Evolutionary conservation across 2,797 vertebrate species (phyloP).

Genomic region (Dicrostonyx torquatus): DNA sequence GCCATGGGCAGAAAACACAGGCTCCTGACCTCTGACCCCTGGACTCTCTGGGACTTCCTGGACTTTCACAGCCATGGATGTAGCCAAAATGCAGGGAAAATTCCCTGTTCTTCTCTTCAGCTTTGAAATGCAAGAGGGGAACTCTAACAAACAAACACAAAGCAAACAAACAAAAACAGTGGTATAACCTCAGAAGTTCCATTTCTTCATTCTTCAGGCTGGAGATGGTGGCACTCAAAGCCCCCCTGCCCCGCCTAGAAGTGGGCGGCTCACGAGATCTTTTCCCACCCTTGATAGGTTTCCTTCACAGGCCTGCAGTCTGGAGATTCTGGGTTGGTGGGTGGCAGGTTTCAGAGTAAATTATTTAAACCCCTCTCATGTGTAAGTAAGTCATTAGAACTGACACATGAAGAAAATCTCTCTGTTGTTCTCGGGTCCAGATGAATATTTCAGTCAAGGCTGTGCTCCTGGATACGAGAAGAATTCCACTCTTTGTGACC

Average conservation of each 20-base stretch:
- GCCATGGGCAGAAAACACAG: neutral
- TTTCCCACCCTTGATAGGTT: neutral
- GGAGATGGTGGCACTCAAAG: neutral
- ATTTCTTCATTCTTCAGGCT: neutral
- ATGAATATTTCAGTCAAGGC: slow-evolving; percentile 79
- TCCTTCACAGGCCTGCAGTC: neutral
- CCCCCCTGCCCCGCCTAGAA: neutral
- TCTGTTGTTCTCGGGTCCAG: slow-evolving; percentile 69
- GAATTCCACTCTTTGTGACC: slow-evolving; percentile 80
- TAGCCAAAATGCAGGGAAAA: neutral
- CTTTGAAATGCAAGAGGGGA: neutral
- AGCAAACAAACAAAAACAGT: neutral
- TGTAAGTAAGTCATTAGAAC: neutral
- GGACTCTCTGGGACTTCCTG: neutral
- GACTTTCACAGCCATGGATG: neutral
- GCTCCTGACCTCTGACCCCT: neutral
- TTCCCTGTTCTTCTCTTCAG: neutral
- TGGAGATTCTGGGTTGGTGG: neutral
- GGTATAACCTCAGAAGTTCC: neutral
- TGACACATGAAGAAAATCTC: slow-evolving; percentile 3
- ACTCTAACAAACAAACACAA: neutral
- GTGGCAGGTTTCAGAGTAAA: neutral
- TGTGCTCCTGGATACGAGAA: slow-evolving; percentile 83
- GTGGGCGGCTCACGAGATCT: neutral
- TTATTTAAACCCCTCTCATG: neutral